A percentile compares a stretch with the other conserved stretches of the same genome.
These are phyloP conservation scores for Drosophila bocki DNA, from an alignment of 1,140 invertebrate species.

Conservation along the genomic window DNA sequence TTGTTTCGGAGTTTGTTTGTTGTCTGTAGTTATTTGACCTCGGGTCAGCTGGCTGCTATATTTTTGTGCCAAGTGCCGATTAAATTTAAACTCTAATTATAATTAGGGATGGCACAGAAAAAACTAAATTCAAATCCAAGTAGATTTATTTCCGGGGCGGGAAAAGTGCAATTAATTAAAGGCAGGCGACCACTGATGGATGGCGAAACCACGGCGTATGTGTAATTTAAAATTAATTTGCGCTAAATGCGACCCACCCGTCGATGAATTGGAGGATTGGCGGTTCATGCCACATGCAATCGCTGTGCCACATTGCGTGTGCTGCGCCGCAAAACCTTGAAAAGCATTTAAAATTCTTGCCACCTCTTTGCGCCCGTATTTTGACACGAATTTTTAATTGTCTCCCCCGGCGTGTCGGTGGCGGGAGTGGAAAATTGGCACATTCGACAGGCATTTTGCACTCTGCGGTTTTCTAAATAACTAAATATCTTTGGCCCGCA, in stretches of 20 bases:
- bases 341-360: slow-evolving; percentile 74
- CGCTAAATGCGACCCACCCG: slow-evolving; percentile 30
- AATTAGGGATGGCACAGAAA: slow-evolving; percentile 15
- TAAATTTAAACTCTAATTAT: slow-evolving; percentile 48
- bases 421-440: slow-evolving; percentile 57
- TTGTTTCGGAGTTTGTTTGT: slow-evolving; percentile 22
- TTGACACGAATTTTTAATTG: slow-evolving; percentile 81
- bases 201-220: slow-evolving; percentile 5
- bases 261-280: neutral
- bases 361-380: slow-evolving; percentile 55
- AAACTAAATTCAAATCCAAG: neutral
- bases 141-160: slow-evolving; percentile 14
- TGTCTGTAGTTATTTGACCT: slow-evolving; percentile 33
- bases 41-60: slow-evolving; percentile 1
- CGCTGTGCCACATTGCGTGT: slow-evolving; percentile 63
- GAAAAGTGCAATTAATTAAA: slow-evolving; percentile 48
- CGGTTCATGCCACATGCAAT: slow-evolving; percentile 42
- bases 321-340: slow-evolving; percentile 59
- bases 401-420: slow-evolving; percentile 5
- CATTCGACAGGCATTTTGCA: slow-evolving; percentile 66
- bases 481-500: slow-evolving; percentile 64
- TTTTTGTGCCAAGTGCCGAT: slow-evolving; percentile 13
- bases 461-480: slow-evolving; percentile 78
- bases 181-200: slow-evolving; percentile 20
- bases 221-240: slow-evolving; percentile 62